A percentile compares a stretch with the other conserved stretches of the same genome.
phyloP scores from a whole-genome alignment of 2,797 vertebrate species.

The Cyprinella venusta region DNA sequence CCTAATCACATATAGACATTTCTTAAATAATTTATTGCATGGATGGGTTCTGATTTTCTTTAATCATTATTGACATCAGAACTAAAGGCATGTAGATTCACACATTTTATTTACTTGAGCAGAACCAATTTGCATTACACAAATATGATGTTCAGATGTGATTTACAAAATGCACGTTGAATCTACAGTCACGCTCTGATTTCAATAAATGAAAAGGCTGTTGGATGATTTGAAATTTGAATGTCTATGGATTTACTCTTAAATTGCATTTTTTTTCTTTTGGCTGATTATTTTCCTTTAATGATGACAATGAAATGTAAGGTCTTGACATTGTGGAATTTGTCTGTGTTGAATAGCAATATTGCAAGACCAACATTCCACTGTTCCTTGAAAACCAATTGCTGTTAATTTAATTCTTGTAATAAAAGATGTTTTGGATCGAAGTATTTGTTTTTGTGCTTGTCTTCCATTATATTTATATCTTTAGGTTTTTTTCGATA shows the following conservation, averaged over 20 bases:
- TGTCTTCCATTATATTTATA: background rate
- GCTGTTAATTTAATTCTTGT: constrained; percentile 74
- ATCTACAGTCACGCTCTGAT: constrained; percentile 28
- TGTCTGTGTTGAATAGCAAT: constrained; percentile 76
- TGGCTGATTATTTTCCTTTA: constrained; percentile 41
- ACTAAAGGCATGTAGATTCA: constrained; percentile 23
- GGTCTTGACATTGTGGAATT: constrained; percentile 71
- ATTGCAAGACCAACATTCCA: constrained; percentile 71
- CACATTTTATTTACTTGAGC: constrained; percentile 13
- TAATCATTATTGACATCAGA: background rate
- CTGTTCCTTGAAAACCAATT: constrained; percentile 68
- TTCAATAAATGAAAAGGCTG: constrained; percentile 17
- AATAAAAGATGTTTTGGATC: constrained; percentile 73
- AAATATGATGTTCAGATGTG: constrained; percentile 14
- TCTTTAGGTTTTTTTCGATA: no score
- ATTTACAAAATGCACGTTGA: constrained; percentile 35
- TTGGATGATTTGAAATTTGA: constrained; percentile 34
- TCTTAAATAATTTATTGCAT: constrained; percentile 32
- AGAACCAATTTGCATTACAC: background rate
- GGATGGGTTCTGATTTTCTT: constrained; percentile 1
- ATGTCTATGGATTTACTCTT: constrained; percentile 33
- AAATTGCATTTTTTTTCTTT: constrained; percentile 4
- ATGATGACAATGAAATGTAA: constrained; percentile 65
- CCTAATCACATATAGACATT: constrained; percentile 9
- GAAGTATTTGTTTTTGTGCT: background rate